phyloP scores from a whole-genome alignment of 2,797 vertebrate species.

The Diglossa cyanea region DNA sequence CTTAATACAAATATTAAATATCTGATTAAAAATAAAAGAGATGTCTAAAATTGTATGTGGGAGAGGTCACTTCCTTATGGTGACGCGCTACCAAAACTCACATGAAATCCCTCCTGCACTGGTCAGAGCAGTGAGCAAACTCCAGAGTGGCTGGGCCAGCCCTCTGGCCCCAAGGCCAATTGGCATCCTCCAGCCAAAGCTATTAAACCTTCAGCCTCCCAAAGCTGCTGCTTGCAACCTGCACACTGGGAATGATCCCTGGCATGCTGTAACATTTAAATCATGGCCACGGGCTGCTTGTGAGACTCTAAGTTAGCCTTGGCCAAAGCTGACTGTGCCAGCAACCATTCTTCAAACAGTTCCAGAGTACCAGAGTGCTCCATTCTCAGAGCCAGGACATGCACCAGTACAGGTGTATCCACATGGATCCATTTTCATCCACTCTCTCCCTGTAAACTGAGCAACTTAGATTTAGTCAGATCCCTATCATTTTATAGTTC shows the following conservation, averaged over 20 bases:
- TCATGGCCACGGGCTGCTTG: fast-evolving
- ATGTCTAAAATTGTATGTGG: neutral
- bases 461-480: neutral
- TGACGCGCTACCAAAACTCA: neutral
- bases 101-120: neutral
- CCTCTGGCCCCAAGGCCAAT: neutral
- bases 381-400: neutral
- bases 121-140: neutral
- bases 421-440: neutral
- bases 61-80: neutral
- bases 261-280: neutral
- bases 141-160: neutral
- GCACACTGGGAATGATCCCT: neutral
- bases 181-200: neutral
- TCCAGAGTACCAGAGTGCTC: neutral
- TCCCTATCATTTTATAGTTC: neutral
- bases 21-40: neutral
- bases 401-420: neutral
- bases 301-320: neutral
- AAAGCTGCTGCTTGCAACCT: neutral
- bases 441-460: neutral
- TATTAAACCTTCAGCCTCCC: neutral
- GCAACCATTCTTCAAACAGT: neutral
- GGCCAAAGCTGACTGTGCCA: neutral
- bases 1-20: neutral